Evolutionary conservation across 2,888 invertebrate species (phyloP), one percentile per base, ranked within the genome.

Genomic region (Cybosia mesomella): DNA sequence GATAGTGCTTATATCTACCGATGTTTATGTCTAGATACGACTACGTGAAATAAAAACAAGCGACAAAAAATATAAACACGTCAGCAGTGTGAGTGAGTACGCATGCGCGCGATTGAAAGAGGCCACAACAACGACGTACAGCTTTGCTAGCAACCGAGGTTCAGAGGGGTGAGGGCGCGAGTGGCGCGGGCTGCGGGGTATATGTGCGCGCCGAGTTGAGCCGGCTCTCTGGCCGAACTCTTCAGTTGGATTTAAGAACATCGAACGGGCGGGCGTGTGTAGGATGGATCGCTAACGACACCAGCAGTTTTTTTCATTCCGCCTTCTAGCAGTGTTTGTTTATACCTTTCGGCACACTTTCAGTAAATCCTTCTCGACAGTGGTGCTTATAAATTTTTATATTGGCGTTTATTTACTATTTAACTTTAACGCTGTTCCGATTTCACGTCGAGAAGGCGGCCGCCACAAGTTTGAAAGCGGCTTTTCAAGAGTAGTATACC

Each of bases 291-390:
- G 94, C 87, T 95, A 94, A 90, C 83, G 87, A 92, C 94, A 96
- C 91, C 95, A 95, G 94, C 95, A 95, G 95, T 95, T 94, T 95
- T 96, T 96, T 96, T 94, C 90, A 95, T 93, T 94, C 93, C 95
- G 95, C 91, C 94, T 94, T 94, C 93, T 92, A 92, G 75, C 90
- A 94, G 94, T 94, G 94, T 94, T 94, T 94, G 92, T 94, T 92
- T 91, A 91, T 91, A 92, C 92, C 90, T 92, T 94, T 91, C 88
- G 92, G 89, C 91, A 92, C 87, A 92, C 83, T 92, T 89, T 90
- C 87, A 89, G 88, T 87, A 87, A 88, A 93, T 92, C 93, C 92
- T 94, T 94, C 93, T 95, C 93, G 93, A 92, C 87, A 62, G 92
- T 91, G 93, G 94, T 94, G 94, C 92, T 93, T 91, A 83, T 85